Percentiles rank a stretch among this genome's conserved stretches.
Conservation (phyloP, 2,113 vertebrate genomes). For the Rhabdomys dilectus region DNA sequence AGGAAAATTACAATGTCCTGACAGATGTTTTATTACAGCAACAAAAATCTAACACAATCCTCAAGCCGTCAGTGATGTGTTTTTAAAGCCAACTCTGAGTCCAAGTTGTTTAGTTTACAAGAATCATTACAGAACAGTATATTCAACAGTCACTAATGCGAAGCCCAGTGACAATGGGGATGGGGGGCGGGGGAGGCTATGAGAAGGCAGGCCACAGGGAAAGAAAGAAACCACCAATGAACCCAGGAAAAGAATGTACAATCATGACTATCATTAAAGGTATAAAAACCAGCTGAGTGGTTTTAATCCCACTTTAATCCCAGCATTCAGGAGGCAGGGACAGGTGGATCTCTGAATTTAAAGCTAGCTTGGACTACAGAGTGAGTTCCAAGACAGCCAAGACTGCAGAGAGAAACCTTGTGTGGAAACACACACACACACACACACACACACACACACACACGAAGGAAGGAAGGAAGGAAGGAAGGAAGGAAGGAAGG, state of each 20-base stretch:
- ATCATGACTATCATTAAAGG: neutral
- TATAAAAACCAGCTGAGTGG: neutral
- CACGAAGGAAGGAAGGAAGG: too few relatives aligned
- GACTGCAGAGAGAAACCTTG: neutral
- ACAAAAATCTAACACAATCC: neutral
- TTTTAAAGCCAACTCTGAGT: constrained; percentile 8
- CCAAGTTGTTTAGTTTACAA: constrained; percentile 8
- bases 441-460: too few relatives aligned
- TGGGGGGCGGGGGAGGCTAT: neutral
- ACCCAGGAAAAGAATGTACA: neutral
- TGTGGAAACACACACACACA: too few relatives aligned
- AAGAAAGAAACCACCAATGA: neutral
- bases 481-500: too few relatives aligned
- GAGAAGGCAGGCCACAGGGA: neutral
- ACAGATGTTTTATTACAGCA: neutral
- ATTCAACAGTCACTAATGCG: neutral
- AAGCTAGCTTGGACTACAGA: neutral
- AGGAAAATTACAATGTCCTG: neutral
- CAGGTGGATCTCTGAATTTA: neutral
- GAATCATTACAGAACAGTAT: neutral
- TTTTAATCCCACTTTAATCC: too few relatives aligned
- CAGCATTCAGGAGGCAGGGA: neutral
- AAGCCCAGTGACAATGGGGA: neutral
- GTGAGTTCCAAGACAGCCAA: neutral
- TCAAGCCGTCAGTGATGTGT: neutral